Percentiles rank a stretch among this genome's conserved stretches.
Conservation (phyloP, 2,797 vertebrate species). For the Pseudochirops cupreus region DNA sequence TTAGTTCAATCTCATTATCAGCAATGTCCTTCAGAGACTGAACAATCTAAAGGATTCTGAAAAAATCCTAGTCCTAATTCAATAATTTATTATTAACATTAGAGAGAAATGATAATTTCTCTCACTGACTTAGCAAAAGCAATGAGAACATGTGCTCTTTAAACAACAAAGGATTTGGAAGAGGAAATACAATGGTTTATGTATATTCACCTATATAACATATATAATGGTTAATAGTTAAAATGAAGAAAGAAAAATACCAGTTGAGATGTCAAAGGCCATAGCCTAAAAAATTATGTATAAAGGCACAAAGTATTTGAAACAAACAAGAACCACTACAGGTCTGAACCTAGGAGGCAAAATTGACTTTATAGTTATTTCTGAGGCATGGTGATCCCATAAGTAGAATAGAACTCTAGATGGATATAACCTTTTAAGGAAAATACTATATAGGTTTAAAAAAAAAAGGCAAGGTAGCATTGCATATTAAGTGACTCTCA, state of each 20-base stretch:
- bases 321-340: background rate
- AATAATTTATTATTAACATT: background rate
- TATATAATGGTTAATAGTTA: background rate
- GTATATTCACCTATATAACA: background rate
- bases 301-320: background rate
- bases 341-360: background rate
- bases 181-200: background rate
- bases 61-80: background rate
- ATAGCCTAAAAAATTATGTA: background rate
- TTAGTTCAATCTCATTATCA: background rate
- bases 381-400: background rate
- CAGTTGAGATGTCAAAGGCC: background rate
- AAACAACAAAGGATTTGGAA: background rate
- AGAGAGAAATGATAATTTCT: background rate
- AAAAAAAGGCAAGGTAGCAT: background rate
- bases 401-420: background rate
- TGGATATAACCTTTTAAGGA: background rate
- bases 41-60: background rate
- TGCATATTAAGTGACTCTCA: background rate
- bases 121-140: background rate
- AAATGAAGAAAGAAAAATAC: background rate
- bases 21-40: no score
- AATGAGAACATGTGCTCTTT: background rate
- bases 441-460: background rate
- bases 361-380: background rate